A percentile compares a stretch with the other conserved stretches of the same genome.
These are phyloP conservation scores for Sitta carolinensis DNA, from an alignment of 2,797 vertebrate genomes.

Conservation along the genomic window DNA sequence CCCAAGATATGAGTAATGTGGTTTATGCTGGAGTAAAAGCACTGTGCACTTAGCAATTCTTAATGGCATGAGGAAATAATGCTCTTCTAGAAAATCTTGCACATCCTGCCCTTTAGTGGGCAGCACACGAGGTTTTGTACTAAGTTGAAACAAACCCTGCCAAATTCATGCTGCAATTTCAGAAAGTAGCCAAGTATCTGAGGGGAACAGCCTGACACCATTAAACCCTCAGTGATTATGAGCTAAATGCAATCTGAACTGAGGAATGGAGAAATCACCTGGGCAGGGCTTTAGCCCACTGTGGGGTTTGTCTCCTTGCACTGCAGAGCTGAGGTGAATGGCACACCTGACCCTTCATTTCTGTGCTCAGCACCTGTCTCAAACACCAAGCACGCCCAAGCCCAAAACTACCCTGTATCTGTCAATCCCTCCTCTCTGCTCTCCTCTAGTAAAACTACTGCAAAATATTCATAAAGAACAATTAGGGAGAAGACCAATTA, in stretches of 20 bases:
- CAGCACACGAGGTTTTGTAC: background rate
- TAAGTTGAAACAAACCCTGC: constrained; percentile 11
- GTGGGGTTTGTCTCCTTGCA: background rate
- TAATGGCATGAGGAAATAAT: background rate
- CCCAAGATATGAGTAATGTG: background rate
- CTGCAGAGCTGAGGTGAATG: background rate
- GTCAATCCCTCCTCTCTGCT: background rate
- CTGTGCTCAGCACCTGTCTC: background rate
- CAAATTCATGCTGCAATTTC: background rate
- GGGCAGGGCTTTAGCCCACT: background rate
- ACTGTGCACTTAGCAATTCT: background rate
- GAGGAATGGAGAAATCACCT: background rate
- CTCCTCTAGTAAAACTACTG: background rate
- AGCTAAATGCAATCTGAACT: background rate
- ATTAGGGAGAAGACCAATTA: background rate
- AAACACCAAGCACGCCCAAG: background rate
- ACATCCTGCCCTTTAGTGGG: background rate
- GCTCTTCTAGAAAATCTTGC: background rate
- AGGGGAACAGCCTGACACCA: background rate
- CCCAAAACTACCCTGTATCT: background rate
- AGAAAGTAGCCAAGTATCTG: constrained; percentile 2
- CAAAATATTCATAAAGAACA: background rate
- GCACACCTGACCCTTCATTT: background rate
- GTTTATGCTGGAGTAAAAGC: background rate
- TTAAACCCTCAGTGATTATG: background rate